Percentiles rank a stretch among this genome's conserved stretches.
phyloP scores from a whole-genome alignment of 1,140 invertebrate species.

The Heliconius nattereri region DNA sequence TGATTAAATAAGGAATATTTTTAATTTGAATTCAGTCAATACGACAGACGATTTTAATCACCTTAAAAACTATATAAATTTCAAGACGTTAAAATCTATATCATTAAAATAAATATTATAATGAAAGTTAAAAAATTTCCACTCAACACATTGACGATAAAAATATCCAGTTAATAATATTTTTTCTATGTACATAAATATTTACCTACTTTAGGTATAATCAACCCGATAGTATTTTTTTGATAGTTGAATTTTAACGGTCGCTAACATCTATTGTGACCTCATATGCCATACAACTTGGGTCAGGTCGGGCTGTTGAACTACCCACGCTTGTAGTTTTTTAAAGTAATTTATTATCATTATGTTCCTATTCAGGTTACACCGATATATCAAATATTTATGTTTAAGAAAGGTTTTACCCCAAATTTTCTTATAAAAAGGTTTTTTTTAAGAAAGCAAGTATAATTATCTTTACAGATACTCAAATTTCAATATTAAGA shows the following conservation, averaged over 20 bases:
- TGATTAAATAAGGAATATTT: too few relatives aligned
- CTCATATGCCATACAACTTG: conserved; percentile 26
- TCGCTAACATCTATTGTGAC: conserved; percentile 29
- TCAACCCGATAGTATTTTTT: not conserved
- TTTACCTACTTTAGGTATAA: not conserved
- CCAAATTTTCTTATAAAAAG: not conserved
- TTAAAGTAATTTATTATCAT: conserved; percentile 1
- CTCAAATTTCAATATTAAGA: too few relatives aligned
- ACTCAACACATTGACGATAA: too few relatives aligned
- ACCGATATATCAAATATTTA: not conserved
- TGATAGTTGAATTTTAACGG: conserved; percentile 24
- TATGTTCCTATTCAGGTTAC: not conserved
- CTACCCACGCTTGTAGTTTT: conserved; percentile 25
- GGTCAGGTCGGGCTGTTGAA: conserved; percentile 24
- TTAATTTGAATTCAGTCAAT: too few relatives aligned
- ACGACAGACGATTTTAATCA: too few relatives aligned
- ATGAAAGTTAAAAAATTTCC: too few relatives aligned
- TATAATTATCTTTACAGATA: too few relatives aligned
- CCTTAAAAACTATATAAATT: too few relatives aligned
- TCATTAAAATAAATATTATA: too few relatives aligned
- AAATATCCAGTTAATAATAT: too few relatives aligned
- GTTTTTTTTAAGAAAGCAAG: too few relatives aligned
- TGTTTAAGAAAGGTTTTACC: not conserved
- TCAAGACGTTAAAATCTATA: too few relatives aligned
- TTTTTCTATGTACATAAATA: not conserved